Evolutionary conservation across 2,113 vertebrate genomes (phyloP), one percentile per base, ranked within the genome.

Genomic region (Cottus gobio): DNA sequence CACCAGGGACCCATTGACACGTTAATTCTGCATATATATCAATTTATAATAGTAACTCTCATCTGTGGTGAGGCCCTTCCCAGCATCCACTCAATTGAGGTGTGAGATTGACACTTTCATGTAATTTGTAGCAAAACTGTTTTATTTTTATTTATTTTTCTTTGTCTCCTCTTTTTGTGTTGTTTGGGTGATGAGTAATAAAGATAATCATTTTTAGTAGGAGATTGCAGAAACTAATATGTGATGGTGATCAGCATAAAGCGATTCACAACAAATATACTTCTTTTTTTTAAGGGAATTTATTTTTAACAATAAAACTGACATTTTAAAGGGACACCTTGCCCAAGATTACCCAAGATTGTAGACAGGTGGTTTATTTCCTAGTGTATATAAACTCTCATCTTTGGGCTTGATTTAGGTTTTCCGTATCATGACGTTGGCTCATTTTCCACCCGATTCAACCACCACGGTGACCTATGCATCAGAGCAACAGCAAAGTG

Each of bases 101-200:
- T 46, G n/a, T 5, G n/a, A 69, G 83, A 92, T 79, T 85, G 83
- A 89, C 84, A 89, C 64, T 62, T 91, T 87, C 75, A 87, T 85
- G 74, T 31, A 44, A 64, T 31, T 75, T 39, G 80, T 69, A 82
- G 74, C 50, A 80, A 87, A 79, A 77, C 61, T 24, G 54, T 68
- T 24, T 2, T 34, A 77, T 61, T 86, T 75, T 31, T 64, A 9
- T 62, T 1, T 2, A 34, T 4, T 26, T 52, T 66, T 71, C 50
- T 75, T 69, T 34, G 52, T 46, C 48, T 28, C 13, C 28, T 75
- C 24, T 71, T 58, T 81, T 88, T 89, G 60, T 74, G 64, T 8
- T 20, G 52, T 68, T 74, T 69, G 68, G 24, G 1, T 77, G 26
- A 88, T 80, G 37, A 66, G 30, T 39, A 28, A 36, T 28, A n/a